Percentiles rank a stretch among this genome's conserved stretches.
phyloP scores from a whole-genome alignment of 2,888 invertebrate species.

The Phanerotoma sp. region DNA sequence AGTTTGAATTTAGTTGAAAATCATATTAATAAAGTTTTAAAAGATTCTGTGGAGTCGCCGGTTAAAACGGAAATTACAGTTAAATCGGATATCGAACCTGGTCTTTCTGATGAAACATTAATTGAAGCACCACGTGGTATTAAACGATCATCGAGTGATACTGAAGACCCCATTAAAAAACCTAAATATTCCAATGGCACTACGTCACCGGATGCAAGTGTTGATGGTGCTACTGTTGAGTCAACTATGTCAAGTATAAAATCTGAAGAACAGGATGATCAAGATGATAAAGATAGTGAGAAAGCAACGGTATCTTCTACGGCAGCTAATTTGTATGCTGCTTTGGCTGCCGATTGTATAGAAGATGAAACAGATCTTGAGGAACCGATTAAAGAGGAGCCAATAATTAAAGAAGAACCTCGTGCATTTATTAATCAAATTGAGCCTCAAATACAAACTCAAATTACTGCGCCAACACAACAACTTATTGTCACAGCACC shows the following conservation, averaged over 20 bases:
- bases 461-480: constrained; percentile 25
- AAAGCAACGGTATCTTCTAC: constrained; percentile 74
- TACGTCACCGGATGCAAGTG: constrained; percentile 51
- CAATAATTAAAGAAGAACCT: constrained; percentile 41
- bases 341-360: constrained; percentile 79
- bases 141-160: constrained; percentile 55
- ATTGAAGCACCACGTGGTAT: constrained; percentile 53
- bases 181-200: constrained; percentile 55
- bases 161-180: constrained; percentile 59
- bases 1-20: constrained; percentile 65
- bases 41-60: constrained; percentile 48
- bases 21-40: constrained; percentile 61
- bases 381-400: constrained; percentile 35
- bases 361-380: constrained; percentile 69
- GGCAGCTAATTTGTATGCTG: constrained; percentile 83
- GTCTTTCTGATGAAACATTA: constrained; percentile 50
- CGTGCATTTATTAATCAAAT: constrained; percentile 33
- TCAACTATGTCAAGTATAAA: constrained; percentile 59
- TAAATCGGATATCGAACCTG: constrained; percentile 45
- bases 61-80: constrained; percentile 44
- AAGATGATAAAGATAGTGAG: constrained; percentile 58
- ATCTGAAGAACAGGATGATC: constrained; percentile 56
- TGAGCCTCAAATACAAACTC: constrained; percentile 23
- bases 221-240: constrained; percentile 55
- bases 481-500: constrained; percentile 56